These are phyloP conservation scores for Gymnocephalus cernua DNA, from an alignment of 2,113 vertebrate species.

Conservation along the genomic window DNA sequence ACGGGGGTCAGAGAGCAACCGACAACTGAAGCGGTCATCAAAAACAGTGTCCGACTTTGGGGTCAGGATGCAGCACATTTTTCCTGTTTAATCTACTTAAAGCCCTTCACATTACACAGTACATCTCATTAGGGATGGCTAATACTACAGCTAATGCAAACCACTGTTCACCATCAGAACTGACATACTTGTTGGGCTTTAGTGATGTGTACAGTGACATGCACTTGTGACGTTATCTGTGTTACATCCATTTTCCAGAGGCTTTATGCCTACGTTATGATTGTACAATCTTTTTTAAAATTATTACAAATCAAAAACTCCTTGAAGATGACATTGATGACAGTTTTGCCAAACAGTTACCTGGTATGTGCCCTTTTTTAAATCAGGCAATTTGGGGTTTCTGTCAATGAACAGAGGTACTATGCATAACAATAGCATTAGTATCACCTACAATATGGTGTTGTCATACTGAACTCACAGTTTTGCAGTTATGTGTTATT, in stretches of 20 bases:
- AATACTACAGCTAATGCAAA: conserved; percentile 27
- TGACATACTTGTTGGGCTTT: not conserved
- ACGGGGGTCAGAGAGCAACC: conserved; percentile 22
- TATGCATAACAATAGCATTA: not conserved
- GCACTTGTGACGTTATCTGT: too few species aligned
- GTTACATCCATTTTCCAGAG: not conserved
- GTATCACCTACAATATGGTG: not conserved
- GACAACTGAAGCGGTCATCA: conserved; percentile 15
- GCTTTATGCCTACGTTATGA: not conserved
- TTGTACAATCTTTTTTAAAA: not conserved
- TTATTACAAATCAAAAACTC: not conserved
- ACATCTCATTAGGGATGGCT: conserved; percentile 55
- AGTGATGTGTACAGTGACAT: not conserved
- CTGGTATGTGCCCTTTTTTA: not conserved
- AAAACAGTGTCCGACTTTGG: conserved; percentile 26
- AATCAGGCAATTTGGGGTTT: not conserved
- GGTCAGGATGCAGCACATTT: conserved; percentile 50
- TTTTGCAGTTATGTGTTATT: not conserved
- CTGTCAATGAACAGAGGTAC: not conserved
- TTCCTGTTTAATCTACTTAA: conserved; percentile 57
- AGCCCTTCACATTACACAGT: conserved; percentile 32
- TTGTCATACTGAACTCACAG: not conserved
- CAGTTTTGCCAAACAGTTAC: not conserved
- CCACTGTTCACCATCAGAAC: not conserved
- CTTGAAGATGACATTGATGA: not conserved